Percentiles rank a stretch among this genome's conserved stretches.
Conservation (phyloP, 2,888 invertebrate genomes). For the Apodemia zela region DNA sequence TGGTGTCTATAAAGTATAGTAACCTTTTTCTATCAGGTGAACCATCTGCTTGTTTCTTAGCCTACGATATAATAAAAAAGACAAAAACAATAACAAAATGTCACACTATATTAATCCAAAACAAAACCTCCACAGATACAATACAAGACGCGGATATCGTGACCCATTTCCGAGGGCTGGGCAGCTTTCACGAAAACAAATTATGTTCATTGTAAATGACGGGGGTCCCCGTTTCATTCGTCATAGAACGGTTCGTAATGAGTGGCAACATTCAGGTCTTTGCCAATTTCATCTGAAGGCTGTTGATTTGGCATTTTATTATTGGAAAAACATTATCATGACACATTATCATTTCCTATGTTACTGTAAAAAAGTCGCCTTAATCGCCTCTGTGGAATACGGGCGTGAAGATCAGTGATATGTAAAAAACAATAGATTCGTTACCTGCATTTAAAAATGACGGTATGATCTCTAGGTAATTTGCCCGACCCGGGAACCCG, state of each 20-base stretch:
- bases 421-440: too few relatives aligned
- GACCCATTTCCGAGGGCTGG: slow-evolving; percentile 48
- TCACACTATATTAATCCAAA: slow-evolving; percentile 1
- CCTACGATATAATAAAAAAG: too few relatives aligned
- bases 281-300: neutral
- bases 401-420: too few relatives aligned
- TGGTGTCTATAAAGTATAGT: too few relatives aligned
- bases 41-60: too few relatives aligned
- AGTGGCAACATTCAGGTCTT: neutral
- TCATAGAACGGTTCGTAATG: slow-evolving; percentile 4
- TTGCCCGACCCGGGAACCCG: too few relatives aligned
- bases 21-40: too few relatives aligned
- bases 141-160: slow-evolving; percentile 39
- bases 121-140: slow-evolving; percentile 12
- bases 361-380: too few relatives aligned
- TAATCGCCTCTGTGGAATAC: too few relatives aligned
- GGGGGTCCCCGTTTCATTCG: slow-evolving; percentile 30
- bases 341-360: neutral
- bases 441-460: too few relatives aligned
- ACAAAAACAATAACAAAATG: neutral
- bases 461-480: too few relatives aligned
- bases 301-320: slow-evolving; percentile 1
- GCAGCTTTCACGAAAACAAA: slow-evolving; percentile 53
- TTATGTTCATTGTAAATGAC: slow-evolving; percentile 43
- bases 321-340: neutral